Evolutionary conservation across 2,113 vertebrate species (phyloP), one percentile per base, ranked within the genome.

Genomic region (Indri indri): DNA sequence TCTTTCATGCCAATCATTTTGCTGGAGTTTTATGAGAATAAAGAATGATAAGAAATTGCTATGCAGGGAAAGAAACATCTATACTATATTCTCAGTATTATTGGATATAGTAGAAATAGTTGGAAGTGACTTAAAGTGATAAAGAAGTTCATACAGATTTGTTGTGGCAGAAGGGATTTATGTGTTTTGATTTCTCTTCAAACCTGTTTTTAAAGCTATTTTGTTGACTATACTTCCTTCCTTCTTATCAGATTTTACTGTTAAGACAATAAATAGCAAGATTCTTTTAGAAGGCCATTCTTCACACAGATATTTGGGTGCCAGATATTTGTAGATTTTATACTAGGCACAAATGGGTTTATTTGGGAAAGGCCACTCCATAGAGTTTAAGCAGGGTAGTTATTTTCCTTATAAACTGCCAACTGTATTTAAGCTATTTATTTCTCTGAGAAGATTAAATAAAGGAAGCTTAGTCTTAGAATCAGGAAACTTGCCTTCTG

Each of bases 101-200:
- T 16, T 14, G 73, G 6, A 18, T 57, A 47, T 11, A 83, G 30
- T 70, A 63, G 76, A 74, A 50, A 90, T 68, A 63, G 8, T 71
- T 59, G 16, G 13, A 84, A n/a, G 25, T 76, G 61, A 73, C 12
- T 3, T 89, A 23, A 84, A 57, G 66, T 77, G 47, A 84, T 34
- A 50, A 25, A 86, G 57, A 30, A 83, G 16, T 50, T 23, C 11
- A 10, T 63, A 57, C 50, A 70, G 59, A 52, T 83, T 83, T 57
- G 8, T 77, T 70, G 4, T 65, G 45, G 23, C 54, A 82, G 76
- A 52, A 61, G 85, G 57, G 18, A 50, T 66, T 84, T 84, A 74
- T 86, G 59, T 96, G 25, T 23, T 90, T 92, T 81, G 23, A 83
- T 52, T 81, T 94, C 18, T 88, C 8, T 79, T 89, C n/a, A 73